These are phyloP conservation scores for Hetaerina americana DNA, from an alignment of 1,140 invertebrate species.

Conservation along the genomic window DNA sequence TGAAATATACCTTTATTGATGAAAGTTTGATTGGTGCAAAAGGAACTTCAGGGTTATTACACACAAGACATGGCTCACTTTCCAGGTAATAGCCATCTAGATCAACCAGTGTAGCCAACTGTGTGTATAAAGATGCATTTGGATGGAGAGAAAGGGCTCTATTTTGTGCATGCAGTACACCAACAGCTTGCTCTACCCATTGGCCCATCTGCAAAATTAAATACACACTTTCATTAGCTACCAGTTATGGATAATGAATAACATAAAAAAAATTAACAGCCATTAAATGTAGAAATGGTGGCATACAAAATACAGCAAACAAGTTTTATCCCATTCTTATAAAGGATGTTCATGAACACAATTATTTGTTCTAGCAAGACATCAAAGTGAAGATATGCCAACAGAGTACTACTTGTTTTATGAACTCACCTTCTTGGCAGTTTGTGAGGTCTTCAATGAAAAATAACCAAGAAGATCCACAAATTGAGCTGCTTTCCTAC, in stretches of 20 bases:
- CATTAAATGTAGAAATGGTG: no score
- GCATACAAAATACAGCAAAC: no score
- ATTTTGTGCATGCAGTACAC: slow-evolving; percentile 76
- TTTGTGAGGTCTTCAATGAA: slow-evolving; percentile 60
- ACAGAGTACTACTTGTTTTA: no score
- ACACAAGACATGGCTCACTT: slow-evolving; percentile 92
- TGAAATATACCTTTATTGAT: slow-evolving; percentile 74
- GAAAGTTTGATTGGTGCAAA: slow-evolving; percentile 85
- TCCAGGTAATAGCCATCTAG: slow-evolving; percentile 94
- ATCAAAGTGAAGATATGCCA: no score
- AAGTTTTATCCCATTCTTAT: no score
- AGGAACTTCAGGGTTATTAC: slow-evolving; percentile 92
- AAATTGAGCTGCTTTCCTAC: slow-evolving; percentile 88
- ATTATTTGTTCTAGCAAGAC: no score
- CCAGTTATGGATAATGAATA: no score
- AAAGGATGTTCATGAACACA: no score
- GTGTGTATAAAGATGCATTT: slow-evolving; percentile 85
- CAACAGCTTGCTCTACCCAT: slow-evolving; percentile 75
- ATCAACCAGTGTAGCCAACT: slow-evolving; percentile 81
- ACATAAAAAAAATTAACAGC: no score
- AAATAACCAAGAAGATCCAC: slow-evolving; percentile 92
- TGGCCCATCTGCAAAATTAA: slow-evolving; percentile 44
- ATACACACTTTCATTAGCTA: no score
- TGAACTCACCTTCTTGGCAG: slow-evolving; percentile 40
- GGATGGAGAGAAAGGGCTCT: slow-evolving; percentile 77